A percentile compares a stretch with the other conserved stretches of the same genome.
Conservation (phyloP, 2,113 vertebrate genomes). For the Muscicapa adusta region DNA sequence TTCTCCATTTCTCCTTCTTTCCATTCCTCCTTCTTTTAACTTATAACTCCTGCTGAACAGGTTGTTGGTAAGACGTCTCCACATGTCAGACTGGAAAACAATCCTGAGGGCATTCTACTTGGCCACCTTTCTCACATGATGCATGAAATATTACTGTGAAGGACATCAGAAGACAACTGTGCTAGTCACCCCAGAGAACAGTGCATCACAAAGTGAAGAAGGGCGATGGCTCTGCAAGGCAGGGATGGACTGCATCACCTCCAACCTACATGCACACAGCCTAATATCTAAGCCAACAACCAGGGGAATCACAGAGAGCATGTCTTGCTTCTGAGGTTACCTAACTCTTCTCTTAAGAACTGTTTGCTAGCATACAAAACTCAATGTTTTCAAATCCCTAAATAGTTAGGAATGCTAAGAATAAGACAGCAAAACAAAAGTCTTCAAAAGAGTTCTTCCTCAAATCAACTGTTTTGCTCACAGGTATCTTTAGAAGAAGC, state of each 20-base stretch:
- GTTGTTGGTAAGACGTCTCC: not conserved
- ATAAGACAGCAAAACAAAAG: not conserved
- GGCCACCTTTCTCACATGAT: not conserved
- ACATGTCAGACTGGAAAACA: not conserved
- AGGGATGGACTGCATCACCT: not conserved
- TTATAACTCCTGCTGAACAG: not conserved
- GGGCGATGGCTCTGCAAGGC: rapidly evolving
- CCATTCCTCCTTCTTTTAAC: not conserved
- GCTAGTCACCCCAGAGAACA: not conserved
- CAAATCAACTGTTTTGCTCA: not conserved
- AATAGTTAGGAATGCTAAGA: not conserved
- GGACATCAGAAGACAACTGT: not conserved
- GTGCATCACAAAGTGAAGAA: not conserved
- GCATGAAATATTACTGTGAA: not conserved
- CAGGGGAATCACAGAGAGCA: not conserved
- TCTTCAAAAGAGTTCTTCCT: not conserved
- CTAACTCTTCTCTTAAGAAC: not conserved
- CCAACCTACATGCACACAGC: not conserved
- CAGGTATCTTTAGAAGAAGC: not conserved
- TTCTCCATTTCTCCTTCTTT: not conserved
- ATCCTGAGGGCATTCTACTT: not conserved
- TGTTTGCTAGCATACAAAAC: not conserved
- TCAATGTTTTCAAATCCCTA: not conserved
- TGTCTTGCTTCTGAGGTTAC: not conserved
- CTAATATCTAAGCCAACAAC: not conserved